Evolutionary conservation across 2,113 vertebrate genomes (phyloP).

Genomic region (Thalassoma bifasciatum): DNA sequence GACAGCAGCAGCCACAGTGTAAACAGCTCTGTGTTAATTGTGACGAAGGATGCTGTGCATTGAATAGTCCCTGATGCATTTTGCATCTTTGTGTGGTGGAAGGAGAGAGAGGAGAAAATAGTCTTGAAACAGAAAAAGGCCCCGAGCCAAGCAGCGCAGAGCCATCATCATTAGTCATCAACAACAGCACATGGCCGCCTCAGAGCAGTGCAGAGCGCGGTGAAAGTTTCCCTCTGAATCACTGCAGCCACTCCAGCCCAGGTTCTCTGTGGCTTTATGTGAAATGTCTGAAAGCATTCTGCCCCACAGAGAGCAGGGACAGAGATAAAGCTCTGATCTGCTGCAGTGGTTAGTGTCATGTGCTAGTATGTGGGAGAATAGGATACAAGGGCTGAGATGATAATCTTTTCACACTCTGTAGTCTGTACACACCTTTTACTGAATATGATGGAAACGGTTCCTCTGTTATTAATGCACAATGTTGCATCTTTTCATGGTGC

Average conservation of each 20-base stretch:
- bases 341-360: no score
- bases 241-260: constrained; percentile 24
- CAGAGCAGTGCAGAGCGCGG: constrained; percentile 25
- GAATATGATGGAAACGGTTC: neutral
- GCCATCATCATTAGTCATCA: constrained; percentile 60
- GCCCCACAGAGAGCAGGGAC: constrained; percentile 25
- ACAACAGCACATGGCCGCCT: constrained; percentile 30
- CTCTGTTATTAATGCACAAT: no score
- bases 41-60: neutral
- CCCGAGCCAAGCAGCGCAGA: constrained; percentile 29
- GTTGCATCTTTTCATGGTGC: neutral
- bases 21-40: constrained; percentile 4
- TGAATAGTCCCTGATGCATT: constrained; percentile 2
- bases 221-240: constrained; percentile 57
- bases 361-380: neutral
- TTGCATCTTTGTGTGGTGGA: constrained; percentile 7
- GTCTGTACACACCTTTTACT: constrained; percentile 7
- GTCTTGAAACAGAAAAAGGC: constrained; percentile 29
- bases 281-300: constrained; percentile 2
- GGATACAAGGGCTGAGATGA: constrained; percentile 7
- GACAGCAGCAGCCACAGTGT: neutral
- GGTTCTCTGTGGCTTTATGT: neutral
- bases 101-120: constrained; percentile 11
- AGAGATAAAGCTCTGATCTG: constrained; percentile 9
- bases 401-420: constrained; percentile 4